Evolutionary conservation across 2,113 vertebrate species (phyloP).

Genomic region (Oreochromis tanganicae): DNA sequence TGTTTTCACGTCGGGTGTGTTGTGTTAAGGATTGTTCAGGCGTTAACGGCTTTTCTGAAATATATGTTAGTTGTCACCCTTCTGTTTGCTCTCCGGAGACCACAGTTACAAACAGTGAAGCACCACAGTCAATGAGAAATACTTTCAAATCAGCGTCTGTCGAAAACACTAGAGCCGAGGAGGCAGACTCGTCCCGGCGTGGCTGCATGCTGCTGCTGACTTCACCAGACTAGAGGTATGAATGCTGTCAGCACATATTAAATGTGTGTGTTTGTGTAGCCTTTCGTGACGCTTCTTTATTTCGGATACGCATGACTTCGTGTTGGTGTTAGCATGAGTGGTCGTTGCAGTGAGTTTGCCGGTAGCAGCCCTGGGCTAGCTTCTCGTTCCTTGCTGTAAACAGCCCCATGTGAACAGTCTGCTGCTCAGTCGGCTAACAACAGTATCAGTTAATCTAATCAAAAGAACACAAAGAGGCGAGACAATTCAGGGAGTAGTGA

Average conservation of each 20-base stretch:
- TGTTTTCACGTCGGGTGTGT: conserved; percentile 20
- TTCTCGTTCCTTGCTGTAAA: not conserved
- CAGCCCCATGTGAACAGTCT: not conserved
- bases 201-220: not conserved
- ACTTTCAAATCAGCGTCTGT: not conserved
- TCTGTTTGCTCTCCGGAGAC: rapidly evolving
- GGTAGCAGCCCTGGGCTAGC: not conserved
- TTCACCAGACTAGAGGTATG: conserved; percentile 1
- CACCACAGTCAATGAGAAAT: not conserved
- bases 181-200: not conserved
- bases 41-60: not conserved
- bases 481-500: no score
- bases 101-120: not conserved
- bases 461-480: not conserved
- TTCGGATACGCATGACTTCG: rapidly evolving
- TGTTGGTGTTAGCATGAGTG: not conserved
- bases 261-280: not conserved
- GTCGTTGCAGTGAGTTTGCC: not conserved
- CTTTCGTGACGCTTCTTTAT: not conserved
- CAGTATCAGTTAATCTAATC: not conserved
- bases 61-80: not conserved
- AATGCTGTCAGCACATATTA: rapidly evolving
- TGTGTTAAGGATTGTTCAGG: not conserved
- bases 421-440: not conserved
- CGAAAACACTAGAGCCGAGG: not conserved